phyloP scores from a whole-genome alignment of 2,113 vertebrate genomes.

The Ariopsis seemanni region DNA sequence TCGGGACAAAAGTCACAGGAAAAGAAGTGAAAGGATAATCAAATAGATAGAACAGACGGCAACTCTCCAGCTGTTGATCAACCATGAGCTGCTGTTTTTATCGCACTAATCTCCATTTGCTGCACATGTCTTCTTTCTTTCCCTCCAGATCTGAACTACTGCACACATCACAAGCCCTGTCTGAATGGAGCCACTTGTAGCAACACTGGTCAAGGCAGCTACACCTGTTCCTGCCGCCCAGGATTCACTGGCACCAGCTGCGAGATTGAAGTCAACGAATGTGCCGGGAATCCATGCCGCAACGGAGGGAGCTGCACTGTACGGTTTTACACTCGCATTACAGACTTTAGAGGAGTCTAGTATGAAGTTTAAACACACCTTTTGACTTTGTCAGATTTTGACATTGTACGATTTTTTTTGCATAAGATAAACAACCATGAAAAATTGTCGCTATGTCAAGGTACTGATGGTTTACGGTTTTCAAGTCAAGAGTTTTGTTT shows the following conservation, averaged over 20 bases:
- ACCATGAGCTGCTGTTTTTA: conserved; percentile 56
- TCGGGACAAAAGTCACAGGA: background rate
- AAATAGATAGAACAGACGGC: conserved; percentile 18
- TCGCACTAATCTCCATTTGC: conserved; percentile 69
- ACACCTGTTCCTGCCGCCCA: conserved; percentile 91
- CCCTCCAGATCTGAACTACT: conserved; percentile 94
- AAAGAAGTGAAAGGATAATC: conserved; percentile 31
- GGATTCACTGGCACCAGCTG: conserved; percentile 91
- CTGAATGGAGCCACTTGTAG: conserved; percentile 95
- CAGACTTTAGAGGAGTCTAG: background rate
- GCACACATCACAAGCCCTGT: conserved; percentile 96
- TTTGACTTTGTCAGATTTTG: background rate
- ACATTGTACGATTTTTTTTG: background rate
- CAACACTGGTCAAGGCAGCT: conserved; percentile 98
- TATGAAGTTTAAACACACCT: background rate
- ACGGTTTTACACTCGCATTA: conserved; percentile 59
- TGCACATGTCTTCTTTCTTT: conserved; percentile 40
- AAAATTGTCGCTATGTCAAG: background rate
- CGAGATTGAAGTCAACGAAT: conserved; percentile 89
- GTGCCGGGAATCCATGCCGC: conserved; percentile 84
- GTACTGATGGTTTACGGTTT: background rate
- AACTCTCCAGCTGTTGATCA: conserved; percentile 51
- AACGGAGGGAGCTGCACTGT: conserved; percentile 95
- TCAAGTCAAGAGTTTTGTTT: background rate
- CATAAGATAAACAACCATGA: background rate